A percentile compares a stretch with the other conserved stretches of the same genome.
Conservation (phyloP, 1,140 invertebrate species). For the Drosophila erecta region DNA sequence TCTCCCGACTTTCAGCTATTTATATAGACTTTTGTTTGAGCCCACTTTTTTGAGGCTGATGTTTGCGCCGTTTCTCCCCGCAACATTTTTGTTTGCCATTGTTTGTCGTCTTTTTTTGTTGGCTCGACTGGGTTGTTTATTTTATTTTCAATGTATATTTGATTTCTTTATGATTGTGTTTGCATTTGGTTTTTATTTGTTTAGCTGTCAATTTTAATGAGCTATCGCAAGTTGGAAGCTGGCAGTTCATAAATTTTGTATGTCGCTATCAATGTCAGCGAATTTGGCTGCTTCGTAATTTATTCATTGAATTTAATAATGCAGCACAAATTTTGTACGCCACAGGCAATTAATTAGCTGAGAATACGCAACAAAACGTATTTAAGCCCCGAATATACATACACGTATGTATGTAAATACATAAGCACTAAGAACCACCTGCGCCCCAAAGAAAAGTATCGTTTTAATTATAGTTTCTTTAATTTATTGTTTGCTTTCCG, state of each 20-base stretch:
- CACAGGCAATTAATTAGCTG: slow-evolving; percentile 22
- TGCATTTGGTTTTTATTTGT: slow-evolving; percentile 43
- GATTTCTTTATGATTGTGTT: slow-evolving; percentile 68
- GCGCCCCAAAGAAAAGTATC: slow-evolving; percentile 3
- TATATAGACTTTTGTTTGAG: slow-evolving; percentile 44
- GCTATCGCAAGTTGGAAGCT: slow-evolving; percentile 26
- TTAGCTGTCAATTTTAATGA: slow-evolving; percentile 60
- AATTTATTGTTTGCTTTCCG: slow-evolving; percentile 49
- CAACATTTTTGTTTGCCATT: slow-evolving; percentile 54
- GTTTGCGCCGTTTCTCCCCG: slow-evolving; percentile 24
- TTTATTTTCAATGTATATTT: slow-evolving; percentile 68
- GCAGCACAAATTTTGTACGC: slow-evolving; percentile 25
- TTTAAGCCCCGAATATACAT: neutral
- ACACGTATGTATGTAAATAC: neutral
- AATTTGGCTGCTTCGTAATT: slow-evolving; percentile 54
- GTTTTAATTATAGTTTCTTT: slow-evolving; percentile 21
- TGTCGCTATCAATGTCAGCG: slow-evolving; percentile 41
- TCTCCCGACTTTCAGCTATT: slow-evolving; percentile 55
- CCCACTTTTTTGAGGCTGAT: slow-evolving; percentile 36
- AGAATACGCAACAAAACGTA: neutral
- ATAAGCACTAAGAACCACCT: slow-evolving; percentile 1
- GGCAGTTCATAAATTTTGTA: slow-evolving; percentile 61
- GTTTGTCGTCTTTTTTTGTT: slow-evolving; percentile 35
- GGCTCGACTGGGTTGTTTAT: slow-evolving; percentile 26
- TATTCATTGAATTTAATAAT: slow-evolving; percentile 48